A percentile compares a stretch with the other conserved stretches of the same genome.
These are phyloP conservation scores for Nothobranchius kuhntae DNA, from an alignment of 2,113 vertebrate genomes.

Conservation along the genomic window DNA sequence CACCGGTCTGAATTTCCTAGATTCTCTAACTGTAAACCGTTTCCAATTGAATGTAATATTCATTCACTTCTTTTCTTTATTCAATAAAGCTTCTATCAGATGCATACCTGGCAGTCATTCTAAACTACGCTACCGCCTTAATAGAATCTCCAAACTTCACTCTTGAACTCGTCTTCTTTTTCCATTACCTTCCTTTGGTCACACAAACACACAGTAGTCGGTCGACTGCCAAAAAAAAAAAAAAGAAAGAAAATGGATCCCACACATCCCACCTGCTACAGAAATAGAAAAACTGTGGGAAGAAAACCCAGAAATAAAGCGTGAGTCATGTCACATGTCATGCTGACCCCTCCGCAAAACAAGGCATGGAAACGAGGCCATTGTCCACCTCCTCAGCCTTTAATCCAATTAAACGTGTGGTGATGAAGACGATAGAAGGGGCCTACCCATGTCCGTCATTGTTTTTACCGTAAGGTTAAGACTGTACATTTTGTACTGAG, in stretches of 20 bases:
- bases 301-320: constrained; percentile 13
- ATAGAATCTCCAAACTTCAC: constrained; percentile 41
- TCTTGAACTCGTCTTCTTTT: constrained; percentile 18
- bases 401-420: constrained; percentile 25
- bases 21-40: constrained; percentile 20
- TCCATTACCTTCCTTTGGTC: constrained; percentile 12
- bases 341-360: constrained; percentile 28
- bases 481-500: background rate
- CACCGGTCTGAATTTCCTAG: constrained; percentile 9
- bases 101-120: constrained; percentile 52
- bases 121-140: constrained; percentile 28
- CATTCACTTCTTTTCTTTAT: constrained; percentile 34
- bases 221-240: constrained; percentile 38
- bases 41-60: constrained; percentile 23
- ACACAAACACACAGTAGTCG: constrained; percentile 2
- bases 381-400: constrained; percentile 28
- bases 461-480: background rate
- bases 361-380: constrained; percentile 6
- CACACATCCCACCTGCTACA: constrained; percentile 38
- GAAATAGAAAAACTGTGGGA: constrained; percentile 48
- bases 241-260: constrained; percentile 12
- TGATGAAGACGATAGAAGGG: constrained; percentile 11
- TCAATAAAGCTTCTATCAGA: constrained; percentile 21
- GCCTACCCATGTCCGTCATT: constrained; percentile 4
- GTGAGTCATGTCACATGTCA: constrained; percentile 38